These are phyloP conservation scores for Lepidostoma basale DNA, from an alignment of 1,140 invertebrate genomes.

Conservation along the genomic window DNA sequence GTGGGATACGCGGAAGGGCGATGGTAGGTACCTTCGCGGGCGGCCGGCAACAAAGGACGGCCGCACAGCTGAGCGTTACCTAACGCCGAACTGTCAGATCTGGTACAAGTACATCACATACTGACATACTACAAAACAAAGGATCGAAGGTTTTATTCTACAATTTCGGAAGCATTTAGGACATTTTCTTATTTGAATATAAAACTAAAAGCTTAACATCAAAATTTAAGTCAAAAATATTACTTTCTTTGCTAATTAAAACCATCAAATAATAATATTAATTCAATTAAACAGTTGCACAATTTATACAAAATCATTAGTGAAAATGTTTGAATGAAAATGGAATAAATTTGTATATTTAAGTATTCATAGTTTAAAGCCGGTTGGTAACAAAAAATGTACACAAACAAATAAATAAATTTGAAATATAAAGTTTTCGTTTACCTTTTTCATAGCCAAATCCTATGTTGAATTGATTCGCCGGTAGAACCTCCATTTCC, in stretches of 20 bases:
- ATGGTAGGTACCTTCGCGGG: not conserved
- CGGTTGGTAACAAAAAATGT: not conserved
- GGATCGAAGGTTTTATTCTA: not conserved
- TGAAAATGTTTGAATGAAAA: too few species aligned
- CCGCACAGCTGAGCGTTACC: slow-evolving; percentile 17
- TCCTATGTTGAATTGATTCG: slow-evolving; percentile 61
- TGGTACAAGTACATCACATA: slow-evolving; percentile 5
- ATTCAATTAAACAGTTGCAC: too few species aligned
- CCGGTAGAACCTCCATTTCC: slow-evolving; percentile 62
- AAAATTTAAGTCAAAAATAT: too few species aligned
- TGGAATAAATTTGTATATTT: too few species aligned
- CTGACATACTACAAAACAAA: slow-evolving; percentile 1
- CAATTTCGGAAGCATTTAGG: not conserved
- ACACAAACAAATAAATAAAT: slow-evolving; percentile 18
- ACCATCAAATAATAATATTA: too few species aligned
- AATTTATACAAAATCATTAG: too few species aligned
- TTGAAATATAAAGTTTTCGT: too few species aligned
- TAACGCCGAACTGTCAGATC: slow-evolving; percentile 9
- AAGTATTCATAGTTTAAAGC: too few species aligned
- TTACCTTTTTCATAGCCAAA: slow-evolving; percentile 63
- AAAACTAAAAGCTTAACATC: too few species aligned
- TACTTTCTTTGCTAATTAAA: too few species aligned
- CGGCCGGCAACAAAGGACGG: slow-evolving; percentile 14
- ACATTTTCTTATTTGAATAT: too few species aligned
- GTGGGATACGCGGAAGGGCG: not conserved